A percentile compares a stretch with the other conserved stretches of the same genome.
Evolutionary conservation across 2,888 invertebrate genomes (phyloP).

Genomic region (Brachyopa scutellaris): DNA sequence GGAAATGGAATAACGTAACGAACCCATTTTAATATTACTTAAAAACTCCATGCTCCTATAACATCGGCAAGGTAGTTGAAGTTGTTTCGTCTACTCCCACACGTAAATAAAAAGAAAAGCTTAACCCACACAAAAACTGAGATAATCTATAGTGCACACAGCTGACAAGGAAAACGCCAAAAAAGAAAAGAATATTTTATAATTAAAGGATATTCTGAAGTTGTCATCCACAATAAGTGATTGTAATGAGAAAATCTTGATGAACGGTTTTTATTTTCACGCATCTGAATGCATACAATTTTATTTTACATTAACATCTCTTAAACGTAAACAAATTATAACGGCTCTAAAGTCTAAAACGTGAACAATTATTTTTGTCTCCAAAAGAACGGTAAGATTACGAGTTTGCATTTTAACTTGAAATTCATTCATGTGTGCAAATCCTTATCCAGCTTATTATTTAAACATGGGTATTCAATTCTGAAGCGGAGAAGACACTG

Average conservation of each 20-base stretch:
- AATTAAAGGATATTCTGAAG: conserved; percentile 6
- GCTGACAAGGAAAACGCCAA: neutral
- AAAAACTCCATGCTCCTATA: conserved; percentile 20
- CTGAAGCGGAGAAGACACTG: too few species aligned
- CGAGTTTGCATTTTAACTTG: too few species aligned
- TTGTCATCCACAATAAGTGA: conserved; percentile 14
- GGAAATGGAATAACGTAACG: conserved; percentile 2
- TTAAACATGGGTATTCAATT: too few species aligned
- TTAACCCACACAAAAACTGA: conserved; percentile 14
- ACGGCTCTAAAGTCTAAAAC: too few species aligned
- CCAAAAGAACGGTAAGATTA: too few species aligned
- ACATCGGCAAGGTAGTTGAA: conserved; percentile 5
- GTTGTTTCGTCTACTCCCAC: neutral
- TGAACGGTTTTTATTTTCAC: neutral
- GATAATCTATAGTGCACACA: conserved; percentile 37
- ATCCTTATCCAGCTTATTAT: too few species aligned
- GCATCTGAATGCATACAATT: too few species aligned
- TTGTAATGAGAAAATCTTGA: conserved; percentile 10
- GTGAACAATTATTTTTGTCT: too few species aligned
- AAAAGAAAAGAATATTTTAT: neutral
- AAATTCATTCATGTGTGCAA: too few species aligned
- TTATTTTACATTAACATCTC: too few species aligned
- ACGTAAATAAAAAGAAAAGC: neutral
- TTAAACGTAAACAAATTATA: too few species aligned
- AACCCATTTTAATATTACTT: conserved; percentile 31